Percentiles rank a stretch among this genome's conserved stretches.
phyloP scores from a whole-genome alignment of 2,888 invertebrate genomes.

The Peribatodes rhomboidaria region DNA sequence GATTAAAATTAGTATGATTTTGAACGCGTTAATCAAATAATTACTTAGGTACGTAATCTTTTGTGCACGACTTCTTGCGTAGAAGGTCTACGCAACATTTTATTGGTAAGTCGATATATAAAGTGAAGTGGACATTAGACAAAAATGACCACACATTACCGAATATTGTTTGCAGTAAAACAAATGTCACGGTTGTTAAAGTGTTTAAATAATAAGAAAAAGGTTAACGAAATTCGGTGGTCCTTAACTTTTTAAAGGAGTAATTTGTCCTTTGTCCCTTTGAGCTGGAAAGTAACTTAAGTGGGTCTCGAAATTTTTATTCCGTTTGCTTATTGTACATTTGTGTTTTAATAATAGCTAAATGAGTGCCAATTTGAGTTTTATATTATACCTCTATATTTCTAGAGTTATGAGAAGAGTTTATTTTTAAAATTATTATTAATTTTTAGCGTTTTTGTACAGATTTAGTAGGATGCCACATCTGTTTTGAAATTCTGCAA shows the following conservation, averaged over 20 bases:
- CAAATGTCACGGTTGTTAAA: background rate
- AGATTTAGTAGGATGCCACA: no score
- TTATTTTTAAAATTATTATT: background rate
- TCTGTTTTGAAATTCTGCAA: no score
- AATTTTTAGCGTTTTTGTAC: background rate
- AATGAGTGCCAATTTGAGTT: constrained; percentile 4
- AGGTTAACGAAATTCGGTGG: constrained; percentile 7
- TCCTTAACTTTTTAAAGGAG: constrained; percentile 40
- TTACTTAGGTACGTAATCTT: no score
- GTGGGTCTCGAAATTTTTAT: constrained; percentile 41
- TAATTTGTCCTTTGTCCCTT: constrained; percentile 43
- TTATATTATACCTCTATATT: background rate
- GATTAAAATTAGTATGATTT: no score
- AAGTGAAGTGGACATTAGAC: no score
- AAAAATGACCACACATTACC: background rate
- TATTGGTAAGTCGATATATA: no score
- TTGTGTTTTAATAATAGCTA: constrained; percentile 23
- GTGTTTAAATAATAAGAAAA: constrained; percentile 9
- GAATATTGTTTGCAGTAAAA: background rate
- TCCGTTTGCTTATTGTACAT: constrained; percentile 32
- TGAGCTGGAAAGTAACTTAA: constrained; percentile 40
- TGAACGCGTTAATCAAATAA: no score
- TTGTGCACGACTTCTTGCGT: no score
- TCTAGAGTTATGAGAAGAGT: background rate
- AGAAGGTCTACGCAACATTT: no score